Conservation (phyloP, 37 sponge, comb jelly and placozoan genomes). For the Spongia lamella region DNA sequence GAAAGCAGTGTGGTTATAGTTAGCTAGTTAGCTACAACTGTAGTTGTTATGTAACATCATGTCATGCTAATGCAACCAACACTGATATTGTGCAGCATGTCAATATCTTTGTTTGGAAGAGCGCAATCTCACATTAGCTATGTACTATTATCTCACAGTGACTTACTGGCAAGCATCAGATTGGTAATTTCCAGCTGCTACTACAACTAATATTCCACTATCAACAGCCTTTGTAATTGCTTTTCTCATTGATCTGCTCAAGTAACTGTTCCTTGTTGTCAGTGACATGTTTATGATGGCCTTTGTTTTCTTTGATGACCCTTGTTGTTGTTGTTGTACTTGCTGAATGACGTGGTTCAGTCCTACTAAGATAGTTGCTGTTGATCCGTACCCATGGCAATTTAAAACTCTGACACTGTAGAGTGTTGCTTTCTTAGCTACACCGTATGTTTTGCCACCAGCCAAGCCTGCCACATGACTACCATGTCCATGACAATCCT, state of each 20-base stretch:
- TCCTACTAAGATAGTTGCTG: constrained; percentile 2
- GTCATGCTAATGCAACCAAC: too few relatives aligned
- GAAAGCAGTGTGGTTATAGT: too few relatives aligned
- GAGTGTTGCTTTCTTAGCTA: constrained; percentile 16
- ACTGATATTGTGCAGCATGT: too few relatives aligned
- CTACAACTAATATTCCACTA: constrained; percentile 16
- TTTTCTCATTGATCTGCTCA: too few relatives aligned
- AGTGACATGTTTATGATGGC: constrained; percentile 19
- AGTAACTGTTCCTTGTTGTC: background rate
- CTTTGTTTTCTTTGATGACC: background rate
- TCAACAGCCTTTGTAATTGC: constrained; percentile 3
- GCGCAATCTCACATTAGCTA: too few relatives aligned
- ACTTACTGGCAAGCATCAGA: constrained; percentile 17
- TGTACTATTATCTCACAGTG: too few relatives aligned
- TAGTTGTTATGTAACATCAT: too few relatives aligned
- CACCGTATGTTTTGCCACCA: constrained; percentile 6
- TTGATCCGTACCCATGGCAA: background rate
- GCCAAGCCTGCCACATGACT: constrained; percentile 21
- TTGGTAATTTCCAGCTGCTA: constrained; percentile 13
- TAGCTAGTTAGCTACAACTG: too few relatives aligned
- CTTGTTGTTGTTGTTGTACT: background rate
- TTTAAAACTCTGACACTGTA: constrained; percentile 25
- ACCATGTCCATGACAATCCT: constrained; percentile 31
- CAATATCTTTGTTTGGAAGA: too few relatives aligned
- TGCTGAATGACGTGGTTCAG: constrained; percentile 2